Conservation (phyloP, 2,888 invertebrate genomes). For the Zeuzera pyrina region DNA sequence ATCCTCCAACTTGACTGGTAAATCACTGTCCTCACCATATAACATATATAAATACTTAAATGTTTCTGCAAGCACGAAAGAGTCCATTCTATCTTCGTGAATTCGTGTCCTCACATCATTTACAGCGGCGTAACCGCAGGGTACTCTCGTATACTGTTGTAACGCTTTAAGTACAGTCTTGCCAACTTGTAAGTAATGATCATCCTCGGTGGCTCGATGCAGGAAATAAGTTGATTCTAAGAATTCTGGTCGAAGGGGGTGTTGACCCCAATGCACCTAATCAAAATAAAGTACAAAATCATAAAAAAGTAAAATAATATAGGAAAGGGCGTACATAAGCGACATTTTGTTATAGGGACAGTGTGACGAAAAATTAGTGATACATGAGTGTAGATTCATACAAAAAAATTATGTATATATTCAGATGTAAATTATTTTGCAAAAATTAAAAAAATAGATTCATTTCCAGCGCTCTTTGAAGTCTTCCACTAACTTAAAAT, state of each 20-base stretch:
- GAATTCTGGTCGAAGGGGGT: slow-evolving; percentile 97
- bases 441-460: too few relatives aligned
- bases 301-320: too few relatives aligned
- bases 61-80: slow-evolving; percentile 97
- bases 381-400: too few relatives aligned
- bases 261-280: slow-evolving; percentile 98
- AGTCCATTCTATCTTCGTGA: slow-evolving; percentile 98
- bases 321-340: too few relatives aligned
- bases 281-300: background rate
- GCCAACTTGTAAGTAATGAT: slow-evolving; percentile 94
- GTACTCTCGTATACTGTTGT: slow-evolving; percentile 92
- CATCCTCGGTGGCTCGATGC: slow-evolving; percentile 95
- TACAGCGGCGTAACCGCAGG: slow-evolving; percentile 98
- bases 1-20: slow-evolving; percentile 86
- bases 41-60: slow-evolving; percentile 97
- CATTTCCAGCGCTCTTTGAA: too few relatives aligned
- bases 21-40: slow-evolving; percentile 88
- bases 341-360: too few relatives aligned
- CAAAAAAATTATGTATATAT: too few relatives aligned
- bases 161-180: slow-evolving; percentile 89
- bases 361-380: too few relatives aligned
- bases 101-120: slow-evolving; percentile 92
- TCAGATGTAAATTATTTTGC: too few relatives aligned
- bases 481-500: too few relatives aligned
- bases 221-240: slow-evolving; percentile 98